A percentile compares a stretch with the other conserved stretches of the same genome.
Evolutionary conservation across 2,888 invertebrate genomes (phyloP).

Genomic region (Drosophila macrospina): DNA sequence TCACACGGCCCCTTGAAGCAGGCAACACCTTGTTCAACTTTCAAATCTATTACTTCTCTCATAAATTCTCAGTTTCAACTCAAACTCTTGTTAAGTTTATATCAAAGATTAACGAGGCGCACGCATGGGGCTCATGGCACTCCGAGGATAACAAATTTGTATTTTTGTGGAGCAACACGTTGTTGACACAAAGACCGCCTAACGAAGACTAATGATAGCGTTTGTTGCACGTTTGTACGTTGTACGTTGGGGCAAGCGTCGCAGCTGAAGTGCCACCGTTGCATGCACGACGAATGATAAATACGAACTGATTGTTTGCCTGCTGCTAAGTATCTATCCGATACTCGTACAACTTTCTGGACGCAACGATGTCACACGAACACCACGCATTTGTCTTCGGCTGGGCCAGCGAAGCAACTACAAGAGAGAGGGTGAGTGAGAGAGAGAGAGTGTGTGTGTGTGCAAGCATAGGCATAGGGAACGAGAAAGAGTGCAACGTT

Average conservation of each 20-base stretch:
- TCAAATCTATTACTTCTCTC: conserved; percentile 2
- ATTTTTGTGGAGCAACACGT: conserved; percentile 79
- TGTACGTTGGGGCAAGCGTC: conserved; percentile 4
- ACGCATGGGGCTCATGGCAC: conserved; percentile 31
- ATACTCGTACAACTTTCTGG: conserved; percentile 3
- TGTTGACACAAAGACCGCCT: conserved; percentile 84
- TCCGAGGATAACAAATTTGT: conserved; percentile 13
- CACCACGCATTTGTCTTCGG: conserved; percentile 21
- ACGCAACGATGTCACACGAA: conserved; percentile 25
- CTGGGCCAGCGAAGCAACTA: conserved; percentile 2
- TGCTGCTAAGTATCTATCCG: conserved; percentile 25
- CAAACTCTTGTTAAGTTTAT: conserved; percentile 24
- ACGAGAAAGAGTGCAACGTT: conserved; percentile 1
- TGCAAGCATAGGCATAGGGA: background rate
- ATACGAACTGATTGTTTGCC: conserved; percentile 59
- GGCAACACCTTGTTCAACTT: conserved; percentile 30
- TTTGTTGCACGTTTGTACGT: conserved; percentile 17
- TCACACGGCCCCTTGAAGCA: conserved; percentile 7
- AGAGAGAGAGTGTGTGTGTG: conserved; percentile 14
- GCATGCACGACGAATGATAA: conserved; percentile 47
- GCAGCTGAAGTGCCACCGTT: conserved; percentile 26
- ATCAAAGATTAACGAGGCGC: conserved; percentile 41
- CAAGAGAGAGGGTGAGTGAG: background rate
- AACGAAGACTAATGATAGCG: conserved; percentile 81
- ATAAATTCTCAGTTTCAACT: conserved; percentile 21